Evolutionary conservation across 2,888 invertebrate genomes (phyloP).

Genomic region (Galerucella nymphaeae): DNA sequence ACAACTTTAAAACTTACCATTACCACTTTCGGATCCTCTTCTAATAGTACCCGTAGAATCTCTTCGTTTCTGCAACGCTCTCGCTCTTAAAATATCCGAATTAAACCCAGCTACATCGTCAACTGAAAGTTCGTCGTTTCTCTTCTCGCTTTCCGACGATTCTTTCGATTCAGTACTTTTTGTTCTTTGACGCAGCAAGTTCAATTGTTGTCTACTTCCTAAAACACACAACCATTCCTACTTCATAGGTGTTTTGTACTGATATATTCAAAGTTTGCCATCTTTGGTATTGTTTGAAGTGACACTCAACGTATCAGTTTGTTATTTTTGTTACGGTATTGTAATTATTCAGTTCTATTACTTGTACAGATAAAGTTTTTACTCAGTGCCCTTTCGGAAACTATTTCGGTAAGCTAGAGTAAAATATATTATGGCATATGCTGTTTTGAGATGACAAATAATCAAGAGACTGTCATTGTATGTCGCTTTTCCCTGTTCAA

Average conservation of each 20-base stretch:
- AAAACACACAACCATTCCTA: background rate
- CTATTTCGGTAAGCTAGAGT: no score
- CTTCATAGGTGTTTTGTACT: background rate
- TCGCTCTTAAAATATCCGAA: slow-evolving; percentile 58
- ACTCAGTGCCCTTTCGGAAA: no score
- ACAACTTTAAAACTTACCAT: slow-evolving; percentile 52
- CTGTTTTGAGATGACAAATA: no score
- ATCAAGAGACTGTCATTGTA: no score
- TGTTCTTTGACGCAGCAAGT: slow-evolving; percentile 63
- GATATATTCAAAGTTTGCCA: no score
- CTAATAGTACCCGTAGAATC: slow-evolving; percentile 65
- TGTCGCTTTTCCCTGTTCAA: no score
- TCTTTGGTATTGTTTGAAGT: no score
- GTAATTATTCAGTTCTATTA: no score
- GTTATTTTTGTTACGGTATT: no score
- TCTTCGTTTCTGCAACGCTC: slow-evolving; percentile 60
- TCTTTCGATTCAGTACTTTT: slow-evolving; percentile 70
- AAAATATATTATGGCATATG: no score
- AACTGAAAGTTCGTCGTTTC: slow-evolving; percentile 56
- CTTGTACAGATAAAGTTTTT: no score
- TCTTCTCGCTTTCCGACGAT: slow-evolving; percentile 58
- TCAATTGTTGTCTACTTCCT: slow-evolving; percentile 56
- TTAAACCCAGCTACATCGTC: slow-evolving; percentile 61
- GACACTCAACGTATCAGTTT: no score
- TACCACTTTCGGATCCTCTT: slow-evolving; percentile 67